Conservation (phyloP, 2,113 vertebrate species). For the Polyodon spathula region DNA sequence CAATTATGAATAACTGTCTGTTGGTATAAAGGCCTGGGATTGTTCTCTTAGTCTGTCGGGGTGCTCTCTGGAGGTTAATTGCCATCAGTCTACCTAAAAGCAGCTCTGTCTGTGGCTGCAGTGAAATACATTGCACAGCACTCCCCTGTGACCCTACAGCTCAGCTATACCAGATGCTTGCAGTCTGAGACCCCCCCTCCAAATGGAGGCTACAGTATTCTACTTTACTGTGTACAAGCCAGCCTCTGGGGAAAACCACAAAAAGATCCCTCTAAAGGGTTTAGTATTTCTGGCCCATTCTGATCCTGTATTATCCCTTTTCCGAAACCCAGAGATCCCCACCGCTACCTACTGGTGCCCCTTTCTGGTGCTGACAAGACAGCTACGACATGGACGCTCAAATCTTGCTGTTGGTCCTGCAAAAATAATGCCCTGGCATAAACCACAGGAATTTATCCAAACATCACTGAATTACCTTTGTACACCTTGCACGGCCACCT, state of each 20-base stretch:
- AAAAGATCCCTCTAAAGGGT: constrained; percentile 4
- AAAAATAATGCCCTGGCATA: too few species aligned
- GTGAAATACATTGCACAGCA: constrained; percentile 3
- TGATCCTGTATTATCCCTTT: not conserved
- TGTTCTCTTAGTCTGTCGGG: not conserved
- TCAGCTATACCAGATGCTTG: constrained; percentile 10
- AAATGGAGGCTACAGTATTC: constrained; percentile 4
- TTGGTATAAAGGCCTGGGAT: not conserved
- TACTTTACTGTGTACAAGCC: too few species aligned
- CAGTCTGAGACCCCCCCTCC: not conserved
- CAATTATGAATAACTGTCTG: too few species aligned
- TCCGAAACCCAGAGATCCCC: not conserved
- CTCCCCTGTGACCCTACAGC: constrained; percentile 3
- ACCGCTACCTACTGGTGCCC: not conserved
- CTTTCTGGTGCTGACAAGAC: too few species aligned
- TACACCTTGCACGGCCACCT: too few species aligned
- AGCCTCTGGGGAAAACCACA: constrained; percentile 6
- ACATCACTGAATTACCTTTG: too few species aligned
- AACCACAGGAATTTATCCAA: too few species aligned
- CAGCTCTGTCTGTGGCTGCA: not conserved
- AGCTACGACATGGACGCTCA: too few species aligned
- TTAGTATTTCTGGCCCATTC: not conserved
- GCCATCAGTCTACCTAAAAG: constrained; percentile 4
- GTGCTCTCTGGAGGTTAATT: constrained; percentile 2
- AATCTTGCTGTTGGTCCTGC: too few species aligned